Evolutionary conservation across 2,797 vertebrate species (phyloP), one percentile per base, ranked within the genome.

Genomic region (Calcarius lapponicus): DNA sequence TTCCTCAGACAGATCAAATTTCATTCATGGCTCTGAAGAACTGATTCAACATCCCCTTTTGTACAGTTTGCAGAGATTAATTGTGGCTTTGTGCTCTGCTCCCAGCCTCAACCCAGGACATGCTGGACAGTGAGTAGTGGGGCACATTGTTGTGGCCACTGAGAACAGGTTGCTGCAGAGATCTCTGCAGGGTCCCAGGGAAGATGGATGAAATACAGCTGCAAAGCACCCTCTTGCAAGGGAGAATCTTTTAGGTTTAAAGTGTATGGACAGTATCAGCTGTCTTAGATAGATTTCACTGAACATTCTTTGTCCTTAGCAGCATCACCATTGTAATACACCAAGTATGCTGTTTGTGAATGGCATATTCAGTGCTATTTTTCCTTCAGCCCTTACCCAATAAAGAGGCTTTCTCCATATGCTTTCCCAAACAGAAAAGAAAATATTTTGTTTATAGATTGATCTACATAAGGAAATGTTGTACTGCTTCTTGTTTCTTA

Each of bases 1-100:
- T 80, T 94, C 36, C 65, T 92, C 87, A 76, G 90, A 61, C 66
- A 86, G 84, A 94, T 36, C 71, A 71, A 84, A 93, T n/a, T 31
- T 81, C 65, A 20, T 89, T 74, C 64, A 28, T 42, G 34, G 45
- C 62, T 48, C 83, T 71, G 54, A 79, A 54, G 84, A 91, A 81
- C 29, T 48, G 60, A 83, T 84, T 84, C 21, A 31, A 20, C 48
- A 34, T 65, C 40, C 50, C 40, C 42, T 75, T 72, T 53, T 31
- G 72, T 26, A 62, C 80, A 26, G 28, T 84, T 91, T 80, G 20
- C 22, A 45, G 22, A 50, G 47, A 19, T 45, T 53, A 45, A 51
- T 22, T 84, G 29, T 19, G 0, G 0, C 36, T 87, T 47, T 72
- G 38, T 29, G 29, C 14, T 6, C 36, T 57, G 43, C 32, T 70